Evolutionary conservation across 1,140 invertebrate genomes (phyloP), one percentile per base, ranked within the genome.

Genomic region (Mamestra configurata): DNA sequence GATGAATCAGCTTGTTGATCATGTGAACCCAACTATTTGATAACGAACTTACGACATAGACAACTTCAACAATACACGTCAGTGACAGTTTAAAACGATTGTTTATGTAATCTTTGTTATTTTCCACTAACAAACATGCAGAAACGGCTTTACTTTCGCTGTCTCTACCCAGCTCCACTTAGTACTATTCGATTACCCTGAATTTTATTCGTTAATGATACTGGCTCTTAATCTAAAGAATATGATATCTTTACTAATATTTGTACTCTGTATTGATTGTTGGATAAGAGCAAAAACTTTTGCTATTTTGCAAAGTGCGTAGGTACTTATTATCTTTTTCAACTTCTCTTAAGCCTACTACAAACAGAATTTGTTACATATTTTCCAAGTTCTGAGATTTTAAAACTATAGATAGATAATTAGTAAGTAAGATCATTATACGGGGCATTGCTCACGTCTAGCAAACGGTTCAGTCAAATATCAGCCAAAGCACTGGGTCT

Each of bases 21-120:
- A 35, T 35, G 31, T 37, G 27, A n/a, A 59, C 15, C 24, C 24
- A 59, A 37, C 57, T 61, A 43, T 66, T 66, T 66, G 61, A 43
- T 66, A 5, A 43, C 20, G 35, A 18, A n/a, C 15, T 43, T 43
- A 43, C 18, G 61, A 43, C 61, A 43, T 6, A 66, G 35, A 66
- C 18, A 22, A 57, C n/a, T 66, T 31, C 37, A 22, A 43, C 18
- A 66, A 43, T 20, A 43, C 61, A 66, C 22, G 18, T 66, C 35
- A 66, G 61, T 20, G 11, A 40, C 35, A 15, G 4, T 55, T 53
- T 53, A 27, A 22, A 64, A 51, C 37, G 40, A 77, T 61, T 18
- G 71, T n/a, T n/a, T 55, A 43, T 77, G 53, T 75, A 75, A 59
- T 75, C 55, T 61, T 46, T 24, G 72, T 75, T 59, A 75, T 75